Evolutionary conservation across 2,113 vertebrate species (phyloP), one percentile per base, ranked within the genome.

Genomic region (Thomomys bottae): DNA sequence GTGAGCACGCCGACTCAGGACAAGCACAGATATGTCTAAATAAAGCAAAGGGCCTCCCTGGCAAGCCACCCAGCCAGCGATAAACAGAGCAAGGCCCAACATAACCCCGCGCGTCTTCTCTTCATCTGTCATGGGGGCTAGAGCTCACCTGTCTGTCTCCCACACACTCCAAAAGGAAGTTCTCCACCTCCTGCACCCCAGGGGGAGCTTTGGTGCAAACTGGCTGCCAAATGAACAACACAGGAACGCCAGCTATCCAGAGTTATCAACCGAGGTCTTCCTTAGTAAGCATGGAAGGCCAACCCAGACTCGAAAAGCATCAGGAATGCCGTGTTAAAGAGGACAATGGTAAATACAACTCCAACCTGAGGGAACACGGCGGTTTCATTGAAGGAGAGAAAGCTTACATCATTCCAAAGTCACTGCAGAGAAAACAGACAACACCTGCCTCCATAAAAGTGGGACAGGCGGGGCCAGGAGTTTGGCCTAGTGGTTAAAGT

Each of bases 1-100:
- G 84, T 26, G 59, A 79, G 45, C 11, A 21, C 61, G 49, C 23
- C 32, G 61, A 28, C 66, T 59, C 30, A 32, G 64, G 26, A 34
- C 26, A 24, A 79, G 82, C 30, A 28, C 7, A 30, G 38, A 59
- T 67, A 77, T 81, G 87, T 84, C 85, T 84, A 92, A 91, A 93
- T 76, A 89, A 89, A 93, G 79, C 75, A 30, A 81, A 87, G 90
- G 73, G 15, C 40, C 59, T 84, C 64, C 45, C 26, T 82, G 68
- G 68, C 77, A 89, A 87, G 38, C 67, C 76, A 28, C 18, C 61
- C 68, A 73, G 49, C 63, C 73, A 87, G 68, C 87, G 59, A 68
- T 30, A 91, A 91, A 92, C 68, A 95, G 26, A 91, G 42, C 71
- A 79, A 82, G 64, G 20, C 30, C 68, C 68, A 73, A 81, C 15